A percentile compares a stretch with the other conserved stretches of the same genome.
Evolutionary conservation across 2,113 vertebrate species (phyloP).

Genomic region (Crotalus viridis): DNA sequence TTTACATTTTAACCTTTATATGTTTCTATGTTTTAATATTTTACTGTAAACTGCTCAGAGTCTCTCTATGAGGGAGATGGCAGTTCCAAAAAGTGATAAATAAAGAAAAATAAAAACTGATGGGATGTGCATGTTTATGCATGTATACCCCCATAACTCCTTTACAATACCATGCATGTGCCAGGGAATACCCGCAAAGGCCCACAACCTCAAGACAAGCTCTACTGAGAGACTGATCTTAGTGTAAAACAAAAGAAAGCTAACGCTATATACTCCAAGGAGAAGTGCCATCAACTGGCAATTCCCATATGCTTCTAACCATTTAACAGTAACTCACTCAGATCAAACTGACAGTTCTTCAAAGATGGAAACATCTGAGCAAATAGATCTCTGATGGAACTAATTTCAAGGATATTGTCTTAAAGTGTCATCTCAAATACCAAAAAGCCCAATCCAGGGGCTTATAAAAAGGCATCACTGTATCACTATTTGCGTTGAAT

Average conservation of each 20-base stretch:
- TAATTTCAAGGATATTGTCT: not conserved
- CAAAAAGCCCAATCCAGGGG: no score
- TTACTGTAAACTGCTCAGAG: not conserved
- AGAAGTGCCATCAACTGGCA: not conserved
- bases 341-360: not conserved
- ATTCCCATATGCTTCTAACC: not conserved
- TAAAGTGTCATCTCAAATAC: constrained; percentile 63
- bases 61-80: not conserved
- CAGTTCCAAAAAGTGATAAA: not conserved
- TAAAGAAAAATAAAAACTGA: not conserved
- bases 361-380: constrained; percentile 58
- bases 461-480: not conserved
- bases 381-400: constrained; percentile 82
- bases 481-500: not conserved
- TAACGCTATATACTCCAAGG: not conserved
- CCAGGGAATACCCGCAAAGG: not conserved
- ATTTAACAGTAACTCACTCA: not conserved
- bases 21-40: not conserved
- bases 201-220: not conserved
- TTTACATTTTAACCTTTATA: not conserved
- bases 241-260: not conserved
- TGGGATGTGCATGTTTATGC: not conserved
- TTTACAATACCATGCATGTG: not conserved
- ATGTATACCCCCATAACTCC: not conserved
- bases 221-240: not conserved